Conservation (phyloP, 1,140 invertebrate genomes). For the Papilio polytes region DNA sequence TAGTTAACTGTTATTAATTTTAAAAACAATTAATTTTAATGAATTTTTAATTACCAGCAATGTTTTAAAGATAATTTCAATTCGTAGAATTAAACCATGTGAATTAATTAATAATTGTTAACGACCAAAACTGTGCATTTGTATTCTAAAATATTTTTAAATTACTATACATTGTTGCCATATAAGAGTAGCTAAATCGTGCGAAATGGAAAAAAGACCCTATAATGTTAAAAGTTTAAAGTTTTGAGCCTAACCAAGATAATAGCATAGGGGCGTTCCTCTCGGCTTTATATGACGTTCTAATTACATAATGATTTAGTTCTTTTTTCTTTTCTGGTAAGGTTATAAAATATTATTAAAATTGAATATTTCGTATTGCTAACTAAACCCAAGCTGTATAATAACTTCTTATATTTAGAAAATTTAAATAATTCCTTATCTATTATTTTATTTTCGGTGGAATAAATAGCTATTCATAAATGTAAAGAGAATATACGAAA, state of each 20-base stretch:
- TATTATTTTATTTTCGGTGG: not conserved
- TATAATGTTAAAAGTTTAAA: no score
- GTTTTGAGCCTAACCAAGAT: no score
- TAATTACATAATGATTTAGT: no score
- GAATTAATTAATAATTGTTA: not conserved
- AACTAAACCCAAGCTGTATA: no score
- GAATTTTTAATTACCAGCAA: not conserved
- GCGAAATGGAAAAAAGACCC: not conserved
- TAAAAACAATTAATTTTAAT: conserved; percentile 4
- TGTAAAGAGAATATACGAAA: not conserved
- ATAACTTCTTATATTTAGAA: no score
- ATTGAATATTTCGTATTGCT: no score
- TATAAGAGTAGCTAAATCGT: not conserved
- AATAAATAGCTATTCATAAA: not conserved
- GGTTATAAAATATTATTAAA: no score
- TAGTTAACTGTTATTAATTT: conserved; percentile 2
- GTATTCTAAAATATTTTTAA: not conserved
- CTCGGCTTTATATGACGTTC: no score
- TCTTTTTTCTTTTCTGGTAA: no score
- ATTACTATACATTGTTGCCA: not conserved
- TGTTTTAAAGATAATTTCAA: not conserved
- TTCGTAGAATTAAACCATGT: not conserved
- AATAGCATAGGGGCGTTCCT: no score
- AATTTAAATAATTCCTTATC: not conserved
- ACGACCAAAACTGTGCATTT: conserved; percentile 9